A percentile compares a stretch with the other conserved stretches of the same genome.
These are phyloP conservation scores for Rhabdomys pumilio DNA, from an alignment of 2,797 vertebrate species.

Conservation along the genomic window DNA sequence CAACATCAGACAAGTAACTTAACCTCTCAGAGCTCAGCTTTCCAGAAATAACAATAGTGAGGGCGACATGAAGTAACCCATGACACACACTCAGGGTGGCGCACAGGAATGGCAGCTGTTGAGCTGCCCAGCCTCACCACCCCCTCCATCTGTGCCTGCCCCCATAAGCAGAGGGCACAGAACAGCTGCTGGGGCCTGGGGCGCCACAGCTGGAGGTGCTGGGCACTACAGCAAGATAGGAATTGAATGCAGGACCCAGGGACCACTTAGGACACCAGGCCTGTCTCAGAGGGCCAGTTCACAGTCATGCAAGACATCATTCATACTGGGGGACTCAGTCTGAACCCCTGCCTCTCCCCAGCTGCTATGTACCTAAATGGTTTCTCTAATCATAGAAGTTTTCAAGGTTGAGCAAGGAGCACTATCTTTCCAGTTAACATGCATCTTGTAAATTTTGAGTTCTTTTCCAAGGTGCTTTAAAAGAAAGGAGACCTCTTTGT, in stretches of 20 bases:
- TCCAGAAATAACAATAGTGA: not conserved
- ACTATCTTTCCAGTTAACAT: slow-evolving; percentile 7
- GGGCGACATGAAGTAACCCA: fast-evolving
- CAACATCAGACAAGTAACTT: not conserved
- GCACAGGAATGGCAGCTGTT: too few species aligned
- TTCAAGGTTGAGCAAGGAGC: not conserved
- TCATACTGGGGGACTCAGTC: not conserved
- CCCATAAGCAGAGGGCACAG: not conserved
- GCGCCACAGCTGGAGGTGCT: not conserved
- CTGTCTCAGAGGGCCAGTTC: not conserved
- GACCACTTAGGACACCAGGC: not conserved
- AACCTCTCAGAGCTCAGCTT: slow-evolving; percentile 26
- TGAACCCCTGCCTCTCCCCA: not conserved
- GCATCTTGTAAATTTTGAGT: not conserved
- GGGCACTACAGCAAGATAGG: not conserved
- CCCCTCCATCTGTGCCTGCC: not conserved
- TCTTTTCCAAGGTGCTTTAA: not conserved
- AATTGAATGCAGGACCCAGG: not conserved
- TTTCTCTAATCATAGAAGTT: not conserved
- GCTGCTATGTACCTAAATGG: fast-evolving
- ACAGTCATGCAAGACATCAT: not conserved
- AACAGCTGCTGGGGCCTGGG: not conserved
- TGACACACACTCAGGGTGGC: not conserved
- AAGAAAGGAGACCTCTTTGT: not conserved
- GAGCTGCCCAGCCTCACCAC: not conserved